phyloP scores from a whole-genome alignment of 2,797 vertebrate species.

The Silurus aristotelis region DNA sequence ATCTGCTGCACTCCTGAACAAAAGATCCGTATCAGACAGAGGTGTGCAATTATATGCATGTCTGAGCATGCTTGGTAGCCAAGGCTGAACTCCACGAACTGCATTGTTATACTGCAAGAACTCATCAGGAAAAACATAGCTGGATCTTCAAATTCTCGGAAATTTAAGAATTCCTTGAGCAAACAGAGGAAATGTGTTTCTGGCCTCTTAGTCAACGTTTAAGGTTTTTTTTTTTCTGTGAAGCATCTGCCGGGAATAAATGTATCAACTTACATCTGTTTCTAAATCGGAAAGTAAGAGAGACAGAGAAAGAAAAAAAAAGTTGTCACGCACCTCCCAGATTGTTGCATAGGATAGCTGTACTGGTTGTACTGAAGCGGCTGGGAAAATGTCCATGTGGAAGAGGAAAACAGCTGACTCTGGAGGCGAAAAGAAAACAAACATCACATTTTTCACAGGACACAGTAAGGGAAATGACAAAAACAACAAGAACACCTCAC shows the following conservation, averaged over 20 bases:
- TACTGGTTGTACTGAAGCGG: constrained; percentile 52
- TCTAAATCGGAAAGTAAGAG: background rate
- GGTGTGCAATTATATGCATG: constrained; percentile 38
- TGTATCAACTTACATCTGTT: constrained; percentile 6
- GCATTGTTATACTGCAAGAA: constrained; percentile 25
- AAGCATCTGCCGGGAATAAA: background rate
- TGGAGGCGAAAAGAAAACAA: constrained; percentile 54
- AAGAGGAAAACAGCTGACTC: constrained; percentile 52
- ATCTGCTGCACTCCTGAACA: constrained; percentile 21
- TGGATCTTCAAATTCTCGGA: background rate
- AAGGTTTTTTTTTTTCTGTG: background rate
- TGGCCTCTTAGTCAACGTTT: background rate
- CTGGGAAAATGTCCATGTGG: constrained; percentile 52
- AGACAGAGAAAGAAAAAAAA: background rate
- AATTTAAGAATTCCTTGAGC: background rate
- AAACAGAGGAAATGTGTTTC: background rate
- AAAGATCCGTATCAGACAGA: constrained; percentile 32
- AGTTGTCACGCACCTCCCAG: constrained; percentile 52
- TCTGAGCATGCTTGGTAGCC: constrained; percentile 25
- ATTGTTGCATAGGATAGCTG: constrained; percentile 57
- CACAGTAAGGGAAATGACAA: constrained; percentile 6
- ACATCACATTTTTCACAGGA: constrained; percentile 47
- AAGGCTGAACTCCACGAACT: constrained; percentile 30
- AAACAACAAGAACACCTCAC: constrained; percentile 16
- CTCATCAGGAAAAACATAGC: background rate